Base-by-base conservation (phyloP, 1,140 invertebrate genomes). In the Drosophila parabipectinata region DNA sequence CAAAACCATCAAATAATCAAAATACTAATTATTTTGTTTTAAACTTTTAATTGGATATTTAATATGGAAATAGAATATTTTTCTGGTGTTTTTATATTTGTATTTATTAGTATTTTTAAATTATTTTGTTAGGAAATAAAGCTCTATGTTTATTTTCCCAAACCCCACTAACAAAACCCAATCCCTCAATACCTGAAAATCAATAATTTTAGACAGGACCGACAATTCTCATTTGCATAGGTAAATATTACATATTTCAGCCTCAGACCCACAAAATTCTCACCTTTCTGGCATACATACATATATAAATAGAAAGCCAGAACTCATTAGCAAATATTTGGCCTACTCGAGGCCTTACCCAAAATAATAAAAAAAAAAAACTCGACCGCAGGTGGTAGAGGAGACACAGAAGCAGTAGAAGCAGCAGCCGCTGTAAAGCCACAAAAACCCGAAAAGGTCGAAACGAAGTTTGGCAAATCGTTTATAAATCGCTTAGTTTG, bases 301-400 rank as follows among this genome's bases (percentile, higher is more conserved):
- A 67, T 61, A 84, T 64, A 67, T 68, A 79, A 83, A 75, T 71
- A 56, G 57, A 66, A 71, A 45, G 41, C 72, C 80, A 84, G 74
- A 83, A 85, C 82, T 85, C 81, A 85, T 85, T 85, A 85, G 82
- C 82, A 85, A 85, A 85, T 85, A 85, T 85, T 87, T 85, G 78
- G 62, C 58, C 77, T 55, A 64, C 52, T 64, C 24, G 7, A 44
- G 37, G 64, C 51, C 60, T 26, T 18, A 45, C 39, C 52, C 68
- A 51, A 30, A 55, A 71, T 32, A 50, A 21, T 28, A 32, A 41
- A 62, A 48, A 69, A 75, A 63, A 77, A 77, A 81, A 77, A 77
- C 63, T 62, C 59, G 53, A 60, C 81, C 69, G 71, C 81, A 84
- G 74, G 80, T 63, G 57, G 24, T 50, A 21, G 21, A 39, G 62